These are phyloP conservation scores for Drosophila borealis DNA, from an alignment of 2,888 invertebrate species.

Conservation along the genomic window DNA sequence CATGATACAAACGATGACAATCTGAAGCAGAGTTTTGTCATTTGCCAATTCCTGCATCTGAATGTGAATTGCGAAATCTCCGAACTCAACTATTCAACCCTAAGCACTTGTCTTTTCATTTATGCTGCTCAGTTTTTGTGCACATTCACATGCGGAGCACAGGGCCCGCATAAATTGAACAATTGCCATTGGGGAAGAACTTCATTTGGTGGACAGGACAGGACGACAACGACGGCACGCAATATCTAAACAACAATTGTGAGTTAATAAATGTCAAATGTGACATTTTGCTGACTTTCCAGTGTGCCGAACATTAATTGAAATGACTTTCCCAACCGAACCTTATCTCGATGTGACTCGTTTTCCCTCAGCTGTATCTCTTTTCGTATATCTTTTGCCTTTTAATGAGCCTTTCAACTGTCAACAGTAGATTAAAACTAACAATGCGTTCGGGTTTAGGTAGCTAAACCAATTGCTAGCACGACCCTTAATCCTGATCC, in stretches of 20 bases:
- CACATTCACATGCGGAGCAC: constrained; percentile 27
- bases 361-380: constrained; percentile 2
- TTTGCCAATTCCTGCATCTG: too few relatives aligned
- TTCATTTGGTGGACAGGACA: constrained; percentile 15
- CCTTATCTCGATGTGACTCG: constrained; percentile 59
- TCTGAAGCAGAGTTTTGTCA: too few relatives aligned
- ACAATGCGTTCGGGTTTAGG: constrained; percentile 27
- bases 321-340: constrained; percentile 44
- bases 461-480: constrained; percentile 31
- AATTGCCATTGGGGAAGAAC: constrained; percentile 28
- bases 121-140: constrained; percentile 9
- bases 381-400: constrained; percentile 17
- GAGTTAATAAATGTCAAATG: constrained; percentile 76
- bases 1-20: too few relatives aligned
- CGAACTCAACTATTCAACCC: neutral
- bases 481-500: constrained; percentile 15
- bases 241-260: constrained; percentile 54
- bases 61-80: neutral
- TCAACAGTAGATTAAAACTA: constrained; percentile 66
- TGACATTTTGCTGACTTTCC: constrained; percentile 54
- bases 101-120: neutral
- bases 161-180: constrained; percentile 49
- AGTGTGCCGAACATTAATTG: constrained; percentile 63
- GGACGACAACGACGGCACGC: constrained; percentile 20
- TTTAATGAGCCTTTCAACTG: constrained; percentile 69